phyloP scores from a whole-genome alignment of 2,888 invertebrate genomes.

The Aproaerema taeniolella region DNA sequence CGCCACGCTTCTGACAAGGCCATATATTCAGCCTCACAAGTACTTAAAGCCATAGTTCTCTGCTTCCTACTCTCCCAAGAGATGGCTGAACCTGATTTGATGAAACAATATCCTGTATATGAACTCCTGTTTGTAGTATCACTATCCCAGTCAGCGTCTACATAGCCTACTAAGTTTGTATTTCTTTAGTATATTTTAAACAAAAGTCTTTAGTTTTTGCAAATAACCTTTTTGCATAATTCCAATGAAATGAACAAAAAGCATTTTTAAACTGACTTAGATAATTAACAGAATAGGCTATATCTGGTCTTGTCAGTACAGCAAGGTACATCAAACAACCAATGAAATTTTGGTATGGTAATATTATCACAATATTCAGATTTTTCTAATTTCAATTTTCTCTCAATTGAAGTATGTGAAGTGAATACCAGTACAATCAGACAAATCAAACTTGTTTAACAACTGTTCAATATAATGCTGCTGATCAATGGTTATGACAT shows the following conservation, averaged over 20 bases:
- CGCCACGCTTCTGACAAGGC: neutral
- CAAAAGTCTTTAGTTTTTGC: conserved; percentile 18
- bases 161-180: neutral
- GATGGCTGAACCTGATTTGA: neutral
- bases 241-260: conserved; percentile 19
- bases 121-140: neutral
- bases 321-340: conserved; percentile 22
- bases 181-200: conserved; percentile 9
- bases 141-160: conserved; percentile 4
- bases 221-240: conserved; percentile 22
- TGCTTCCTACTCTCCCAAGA: too few species aligned
- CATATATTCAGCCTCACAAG: conserved; percentile 4
- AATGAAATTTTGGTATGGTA: conserved; percentile 7
- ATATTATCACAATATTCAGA: neutral
- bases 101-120: neutral
- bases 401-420: conserved; percentile 4
- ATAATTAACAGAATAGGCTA: conserved; percentile 19
- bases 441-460: conserved; percentile 1
- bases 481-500: conserved; percentile 1
- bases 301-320: conserved; percentile 23
- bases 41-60: conserved; percentile 1
- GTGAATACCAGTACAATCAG: conserved; percentile 2
- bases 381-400: conserved; percentile 4
- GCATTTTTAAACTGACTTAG: conserved; percentile 23
- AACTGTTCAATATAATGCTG: conserved; percentile 6